These are phyloP conservation scores for Petaurus breviceps DNA, from an alignment of 2,113 vertebrate genomes.

Conservation along the genomic window DNA sequence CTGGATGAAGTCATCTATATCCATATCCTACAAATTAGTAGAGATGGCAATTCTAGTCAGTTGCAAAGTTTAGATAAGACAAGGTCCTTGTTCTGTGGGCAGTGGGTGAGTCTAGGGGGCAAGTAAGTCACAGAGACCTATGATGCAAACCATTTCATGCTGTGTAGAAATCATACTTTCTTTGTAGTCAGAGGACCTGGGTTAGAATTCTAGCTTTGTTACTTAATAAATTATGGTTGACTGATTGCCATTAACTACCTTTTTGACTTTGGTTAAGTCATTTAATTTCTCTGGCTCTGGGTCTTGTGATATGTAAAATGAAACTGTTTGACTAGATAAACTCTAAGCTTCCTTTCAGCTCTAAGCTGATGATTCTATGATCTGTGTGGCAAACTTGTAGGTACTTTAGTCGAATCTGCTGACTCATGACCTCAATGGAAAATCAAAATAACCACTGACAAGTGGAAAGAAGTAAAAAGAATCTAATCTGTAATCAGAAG, in stretches of 20 bases:
- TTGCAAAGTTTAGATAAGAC: neutral
- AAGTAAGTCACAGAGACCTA: neutral
- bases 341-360: neutral
- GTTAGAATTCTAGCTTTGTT: neutral
- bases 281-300: neutral
- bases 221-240: neutral
- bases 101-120: neutral
- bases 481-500: neutral
- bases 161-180: neutral
- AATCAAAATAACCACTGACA: conserved; percentile 6
- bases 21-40: neutral
- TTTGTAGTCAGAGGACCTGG: neutral
- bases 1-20: neutral
- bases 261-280: neutral
- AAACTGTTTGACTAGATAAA: neutral
- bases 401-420: neutral
- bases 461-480: neutral
- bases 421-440: conserved; percentile 5
- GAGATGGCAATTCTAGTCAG: neutral
- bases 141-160: neutral
- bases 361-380: neutral
- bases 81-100: neutral
- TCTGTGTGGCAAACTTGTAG: neutral
- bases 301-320: neutral
- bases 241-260: neutral